phyloP scores from a whole-genome alignment of 2,888 invertebrate species.

The Cetonia aurata region DNA sequence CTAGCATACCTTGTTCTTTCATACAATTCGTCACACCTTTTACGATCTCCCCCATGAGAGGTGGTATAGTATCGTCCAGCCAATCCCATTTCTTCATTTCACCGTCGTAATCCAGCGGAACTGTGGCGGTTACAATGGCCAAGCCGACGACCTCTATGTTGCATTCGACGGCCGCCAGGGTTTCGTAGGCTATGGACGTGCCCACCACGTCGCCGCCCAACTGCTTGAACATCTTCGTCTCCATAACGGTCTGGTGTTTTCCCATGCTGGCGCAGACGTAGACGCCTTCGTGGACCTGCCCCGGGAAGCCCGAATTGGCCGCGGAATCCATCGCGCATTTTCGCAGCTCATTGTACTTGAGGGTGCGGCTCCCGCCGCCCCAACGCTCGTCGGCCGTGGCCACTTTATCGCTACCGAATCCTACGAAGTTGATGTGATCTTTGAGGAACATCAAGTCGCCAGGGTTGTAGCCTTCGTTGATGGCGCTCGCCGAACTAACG shows the following conservation, averaged over 20 bases:
- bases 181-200: constrained; percentile 78
- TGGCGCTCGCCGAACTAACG: constrained; percentile 94
- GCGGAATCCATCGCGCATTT: constrained; percentile 71
- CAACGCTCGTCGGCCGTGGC: constrained; percentile 94
- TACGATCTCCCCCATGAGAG: neutral
- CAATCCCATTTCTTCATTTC: neutral
- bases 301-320: constrained; percentile 56
- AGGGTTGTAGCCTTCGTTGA: constrained; percentile 84
- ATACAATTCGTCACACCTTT: neutral
- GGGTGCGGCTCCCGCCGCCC: constrained; percentile 89
- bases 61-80: neutral
- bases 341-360: constrained; percentile 84
- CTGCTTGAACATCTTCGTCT: constrained; percentile 80
- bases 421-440: constrained; percentile 95
- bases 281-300: constrained; percentile 81
- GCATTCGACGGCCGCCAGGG: constrained; percentile 89
- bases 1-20: constrained; percentile 1
- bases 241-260: constrained; percentile 93
- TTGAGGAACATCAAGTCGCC: constrained; percentile 96
- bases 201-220: constrained; percentile 86
- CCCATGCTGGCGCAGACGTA: constrained; percentile 94
- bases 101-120: constrained; percentile 29
- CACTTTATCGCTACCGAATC: constrained; percentile 88
- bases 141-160: constrained; percentile 89
- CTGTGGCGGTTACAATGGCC: constrained; percentile 74